A percentile compares a stretch with the other conserved stretches of the same genome.
phyloP scores from a whole-genome alignment of 2,888 invertebrate genomes.

The Arge pagana region DNA sequence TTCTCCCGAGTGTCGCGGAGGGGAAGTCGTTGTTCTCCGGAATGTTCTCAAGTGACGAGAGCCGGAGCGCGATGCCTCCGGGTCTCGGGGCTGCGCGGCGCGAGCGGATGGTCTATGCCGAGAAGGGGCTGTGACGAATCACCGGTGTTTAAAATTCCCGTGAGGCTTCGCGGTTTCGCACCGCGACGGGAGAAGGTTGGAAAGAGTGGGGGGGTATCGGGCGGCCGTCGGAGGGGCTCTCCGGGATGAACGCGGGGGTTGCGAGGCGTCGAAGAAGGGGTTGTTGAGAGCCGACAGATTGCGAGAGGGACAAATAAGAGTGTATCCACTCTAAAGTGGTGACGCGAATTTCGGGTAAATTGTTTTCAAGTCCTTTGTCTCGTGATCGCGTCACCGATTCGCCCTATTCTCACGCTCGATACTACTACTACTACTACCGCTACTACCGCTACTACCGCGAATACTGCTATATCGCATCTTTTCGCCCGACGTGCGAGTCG shows the following conservation, averaged over 20 bases:
- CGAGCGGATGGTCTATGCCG: not conserved
- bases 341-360: conserved; percentile 53
- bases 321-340: conserved; percentile 49
- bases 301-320: conserved; percentile 52
- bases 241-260: conserved; percentile 24
- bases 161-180: conserved; percentile 44
- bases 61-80: conserved; percentile 25
- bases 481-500: conserved; percentile 10
- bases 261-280: conserved; percentile 34
- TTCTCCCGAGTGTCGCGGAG: conserved; percentile 9
- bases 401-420: no score
- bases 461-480: not conserved
- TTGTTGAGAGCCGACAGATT: conserved; percentile 50
- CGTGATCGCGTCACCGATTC: conserved; percentile 16
- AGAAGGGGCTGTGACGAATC: conserved; percentile 40
- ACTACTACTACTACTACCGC: no score
- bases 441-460: conserved; percentile 8
- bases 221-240: conserved; percentile 13
- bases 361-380: conserved; percentile 46
- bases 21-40: conserved; percentile 17
- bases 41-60: conserved; percentile 18
- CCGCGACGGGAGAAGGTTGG: not conserved
- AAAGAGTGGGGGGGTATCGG: not conserved
- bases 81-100: conserved; percentile 12
- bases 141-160: conserved; percentile 50